A percentile compares a stretch with the other conserved stretches of the same genome.
These are phyloP conservation scores for Torymus texanus DNA, from an alignment of 2,888 invertebrate species.

Conservation along the genomic window DNA sequence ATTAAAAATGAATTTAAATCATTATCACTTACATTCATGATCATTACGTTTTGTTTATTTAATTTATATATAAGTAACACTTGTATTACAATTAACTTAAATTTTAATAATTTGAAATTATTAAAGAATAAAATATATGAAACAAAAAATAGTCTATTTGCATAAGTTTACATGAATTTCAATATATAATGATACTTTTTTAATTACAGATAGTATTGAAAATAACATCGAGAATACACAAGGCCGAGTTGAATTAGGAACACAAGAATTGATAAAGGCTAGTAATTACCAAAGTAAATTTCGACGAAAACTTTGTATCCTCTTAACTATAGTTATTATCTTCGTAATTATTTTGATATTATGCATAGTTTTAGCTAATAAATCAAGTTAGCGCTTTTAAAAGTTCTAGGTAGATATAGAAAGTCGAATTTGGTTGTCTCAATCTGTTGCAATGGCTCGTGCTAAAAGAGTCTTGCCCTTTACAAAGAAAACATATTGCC, in stretches of 20 bases:
- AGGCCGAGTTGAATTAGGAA: conserved; percentile 86
- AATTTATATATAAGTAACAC: too few species aligned
- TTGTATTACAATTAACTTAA: too few species aligned
- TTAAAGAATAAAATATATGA: conserved; percentile 10
- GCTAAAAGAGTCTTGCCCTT: conserved; percentile 26
- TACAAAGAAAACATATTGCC: conserved; percentile 15
- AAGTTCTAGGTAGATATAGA: conserved; percentile 60
- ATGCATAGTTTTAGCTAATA: conserved; percentile 78
- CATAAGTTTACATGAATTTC: too few species aligned
- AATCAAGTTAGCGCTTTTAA: conserved; percentile 72
- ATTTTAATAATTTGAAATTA: too few species aligned
- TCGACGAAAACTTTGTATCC: conserved; percentile 84
- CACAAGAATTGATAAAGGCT: conserved; percentile 87
- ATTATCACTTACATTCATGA: neutral
- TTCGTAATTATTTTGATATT: conserved; percentile 83
- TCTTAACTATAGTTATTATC: conserved; percentile 82
- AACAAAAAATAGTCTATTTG: too few species aligned
- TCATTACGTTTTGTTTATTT: too few species aligned
- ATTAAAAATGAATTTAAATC: conserved; percentile 15
- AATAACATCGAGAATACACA: conserved; percentile 86
- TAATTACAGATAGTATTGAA: conserved; percentile 86
- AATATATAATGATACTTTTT: conserved; percentile 6
- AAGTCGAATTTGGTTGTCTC: conserved; percentile 69
- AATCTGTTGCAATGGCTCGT: conserved; percentile 59
- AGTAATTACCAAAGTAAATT: conserved; percentile 86